Base-by-base conservation (phyloP, 2,888 invertebrate species). In the Dascillus cervinus region DNA sequence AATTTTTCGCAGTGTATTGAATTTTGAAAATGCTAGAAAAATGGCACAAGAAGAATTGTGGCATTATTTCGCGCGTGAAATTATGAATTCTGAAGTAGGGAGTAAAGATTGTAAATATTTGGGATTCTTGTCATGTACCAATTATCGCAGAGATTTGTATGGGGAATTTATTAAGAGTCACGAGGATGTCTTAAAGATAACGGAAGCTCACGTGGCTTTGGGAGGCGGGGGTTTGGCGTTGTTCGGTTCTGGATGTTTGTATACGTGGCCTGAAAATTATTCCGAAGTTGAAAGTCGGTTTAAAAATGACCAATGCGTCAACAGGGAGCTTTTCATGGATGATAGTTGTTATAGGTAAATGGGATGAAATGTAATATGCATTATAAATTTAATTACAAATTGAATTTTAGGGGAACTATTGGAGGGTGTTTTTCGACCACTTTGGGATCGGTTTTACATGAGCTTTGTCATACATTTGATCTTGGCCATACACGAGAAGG, bases 401-500 rank as follows among this genome's bases (percentile, higher is more conserved):
- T 9, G 3, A 32, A 39, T 49, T 58, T 14, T 47, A 72, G 91
- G 38, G 82, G 87, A 19, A 90, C 87, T 1, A 74, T 80, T 49
- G 89, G 88, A 37, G 88, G 85, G 15, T 90, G 91, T 58, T 88
- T 84, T 64, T 83, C 91, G 9, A 90, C 92, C 3, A 90, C 90
- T 10, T 66, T 96, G 21, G 95, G 95, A 9, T 84, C 91, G 9
- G 83, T 88, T 4, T 79, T 91, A 21, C 96, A 96, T 62, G 96
- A 96, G 70, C 70, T 96, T 25, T 89, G 89, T 9, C 96, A 96
- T 60, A 88, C 88, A 1, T 91, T 96, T 62, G 91, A 94, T 65
- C 72, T 96, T 34, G 94, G 91, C 0, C 95, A 96, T 59, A 86
- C 90, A 0, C 75, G 78, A 47, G 77, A 82, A 46, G 95, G 95